Base-by-base conservation (phyloP, 2,888 invertebrate genomes). In the Teleiodes luculella region DNA sequence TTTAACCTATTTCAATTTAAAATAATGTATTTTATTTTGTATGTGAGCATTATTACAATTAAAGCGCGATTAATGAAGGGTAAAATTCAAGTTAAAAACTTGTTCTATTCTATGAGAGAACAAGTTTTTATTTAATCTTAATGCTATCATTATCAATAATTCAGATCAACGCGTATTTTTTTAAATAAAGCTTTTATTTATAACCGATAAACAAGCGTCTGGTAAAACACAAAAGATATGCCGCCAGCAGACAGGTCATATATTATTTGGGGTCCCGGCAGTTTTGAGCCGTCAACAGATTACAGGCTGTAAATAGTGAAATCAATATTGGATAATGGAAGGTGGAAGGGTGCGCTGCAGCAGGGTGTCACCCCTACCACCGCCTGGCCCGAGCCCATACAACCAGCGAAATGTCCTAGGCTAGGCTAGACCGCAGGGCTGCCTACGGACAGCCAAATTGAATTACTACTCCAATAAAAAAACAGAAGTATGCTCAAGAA, bases 311-410 rank as follows among this genome's bases (percentile, higher is more conserved):
- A 84, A 86, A 86, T 81, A 85, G 79, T 80, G 79, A 82, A 86
- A 88, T 88, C 86, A 85, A 87, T 88, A 87, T 84, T 80, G 83
- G 76, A 82, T 79, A 80, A 78, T 80, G 76, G 80, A 71, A 73
- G 83, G 79, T 70, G 76, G 79, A 62, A 74, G 77, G 78, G 80
- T 74, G 80, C 70, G 70, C 65, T 64, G 57, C 61, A 63, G 63
- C 68, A 66, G 64, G 63, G 66, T 8, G 37, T 30, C 7, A 14
- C 13, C 24, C 28, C 53, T 14, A 35, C 47, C 48, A 53, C 53
- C 16, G 48, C 7, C 16, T 11, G 6, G 1, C 11, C 20, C 13
- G n/a, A n/a, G n/a, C 3, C 13, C 28, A 16, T 31, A 31, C 10
- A 1, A 16, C 14, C n/a, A 1, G 14, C 10, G 14, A 16, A 13